Base-by-base conservation (phyloP, 2,797 vertebrate species). In the Catamblyrhynchus diadema region DNA sequence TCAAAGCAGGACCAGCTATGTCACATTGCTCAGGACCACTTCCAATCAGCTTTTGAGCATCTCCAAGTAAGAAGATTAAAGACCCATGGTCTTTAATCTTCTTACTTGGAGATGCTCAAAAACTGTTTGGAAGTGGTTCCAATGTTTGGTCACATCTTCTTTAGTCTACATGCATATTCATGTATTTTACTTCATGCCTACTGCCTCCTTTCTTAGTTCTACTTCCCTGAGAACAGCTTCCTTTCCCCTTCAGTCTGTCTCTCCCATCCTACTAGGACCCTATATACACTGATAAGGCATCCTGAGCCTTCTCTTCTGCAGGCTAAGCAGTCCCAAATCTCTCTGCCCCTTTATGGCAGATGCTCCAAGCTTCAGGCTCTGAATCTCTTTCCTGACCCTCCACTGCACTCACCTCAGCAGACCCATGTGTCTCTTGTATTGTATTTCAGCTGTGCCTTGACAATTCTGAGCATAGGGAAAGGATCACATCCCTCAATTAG, bases 21-120 rank as follows among this genome's bases (percentile, higher is more conserved):
- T 39, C 24, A 30, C 19, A 8, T n/a, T 42, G 6, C 6, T 59
- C 4, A 28, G 6, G 7, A 18, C 5, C 6, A 39, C 2, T 1
- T 69, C 22, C 7, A 33, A 6, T 32, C 18, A 82, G 14, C 30
- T 53, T 77, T 23, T 53, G 50, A 65, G 8, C 57, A 27, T 41
- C 44, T 74, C n/a, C 27, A 66, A 56, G 39, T 11, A 45, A 13
- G 6, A 53, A 56, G 14, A 41, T 27, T 64, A 25, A 90, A 67
- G 1, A 3, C 4, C 8, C 10, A 4, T 8, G 2, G n/a, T n/a
- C n/a, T n/a, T n/a, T n/a, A n/a, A n/a, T n/a, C n/a, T n/a, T n/a
- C n/a, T n/a, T n/a, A n/a, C n/a, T n/a, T n/a, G n/a, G n/a, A n/a
- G n/a, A n/a, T n/a, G n/a, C n/a, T n/a, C n/a, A n/a, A n/a, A n/a